Percentiles rank a stretch among this genome's conserved stretches.
Evolutionary conservation across 2,888 invertebrate genomes (phyloP).

Genomic region (Alcis repandata): DNA sequence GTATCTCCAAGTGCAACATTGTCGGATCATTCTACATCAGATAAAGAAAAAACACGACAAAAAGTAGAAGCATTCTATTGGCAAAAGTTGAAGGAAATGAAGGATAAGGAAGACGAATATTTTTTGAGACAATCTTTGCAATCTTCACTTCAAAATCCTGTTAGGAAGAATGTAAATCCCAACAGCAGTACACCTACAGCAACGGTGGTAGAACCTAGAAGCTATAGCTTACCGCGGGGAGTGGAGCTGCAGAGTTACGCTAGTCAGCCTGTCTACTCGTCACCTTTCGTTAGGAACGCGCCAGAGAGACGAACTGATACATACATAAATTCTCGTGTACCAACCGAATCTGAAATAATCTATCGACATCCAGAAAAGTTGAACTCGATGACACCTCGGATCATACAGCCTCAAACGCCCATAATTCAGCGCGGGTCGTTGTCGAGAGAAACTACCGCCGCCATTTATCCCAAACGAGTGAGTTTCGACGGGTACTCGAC

Average conservation of each 20-base stretch:
- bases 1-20: constrained; percentile 42
- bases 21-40: constrained; percentile 45
- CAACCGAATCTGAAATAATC: constrained; percentile 62
- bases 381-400: constrained; percentile 48
- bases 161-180: constrained; percentile 50
- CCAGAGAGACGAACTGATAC: constrained; percentile 76
- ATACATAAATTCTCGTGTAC: constrained; percentile 59
- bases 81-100: constrained; percentile 89
- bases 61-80: constrained; percentile 89
- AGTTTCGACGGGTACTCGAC: constrained; percentile 66
- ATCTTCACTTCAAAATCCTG: constrained; percentile 52
- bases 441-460: constrained; percentile 49
- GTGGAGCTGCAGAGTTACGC: constrained; percentile 58
- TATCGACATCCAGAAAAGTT: constrained; percentile 71
- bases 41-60: constrained; percentile 85
- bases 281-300: constrained; percentile 68
- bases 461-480: constrained; percentile 64
- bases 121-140: constrained; percentile 64
- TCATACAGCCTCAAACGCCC: constrained; percentile 51
- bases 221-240: constrained; percentile 71
- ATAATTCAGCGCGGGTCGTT: constrained; percentile 61
- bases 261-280: constrained; percentile 60
- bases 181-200: constrained; percentile 63
- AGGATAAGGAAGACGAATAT: constrained; percentile 88
- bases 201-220: constrained; percentile 61